Conservation (phyloP, 1,140 invertebrate species). For the Apocrypta bakeri region DNA sequence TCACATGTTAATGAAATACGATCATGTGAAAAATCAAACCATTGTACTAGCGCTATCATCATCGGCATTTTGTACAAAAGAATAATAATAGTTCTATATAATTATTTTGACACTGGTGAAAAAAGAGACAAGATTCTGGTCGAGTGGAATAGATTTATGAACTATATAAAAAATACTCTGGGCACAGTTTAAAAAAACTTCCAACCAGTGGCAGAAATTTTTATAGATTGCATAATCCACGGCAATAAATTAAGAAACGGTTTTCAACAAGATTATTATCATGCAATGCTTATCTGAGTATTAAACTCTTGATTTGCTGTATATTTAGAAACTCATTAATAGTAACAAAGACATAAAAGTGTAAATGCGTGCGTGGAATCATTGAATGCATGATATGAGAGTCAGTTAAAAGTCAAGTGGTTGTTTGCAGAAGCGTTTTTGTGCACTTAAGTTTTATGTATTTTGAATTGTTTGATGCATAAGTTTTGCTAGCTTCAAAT, state of each 20-base stretch:
- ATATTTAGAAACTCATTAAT: conserved; percentile 19
- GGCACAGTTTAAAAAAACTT: conserved; percentile 48
- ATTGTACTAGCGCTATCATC: conserved; percentile 1
- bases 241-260: conserved; percentile 7
- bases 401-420: not conserved
- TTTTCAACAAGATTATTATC: conserved; percentile 26
- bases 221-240: conserved; percentile 2
- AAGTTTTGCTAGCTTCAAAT: not conserved
- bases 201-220: conserved; percentile 43
- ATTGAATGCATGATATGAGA: conserved; percentile 27
- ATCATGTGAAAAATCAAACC: not conserved
- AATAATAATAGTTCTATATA: conserved; percentile 4
- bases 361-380: conserved; percentile 15
- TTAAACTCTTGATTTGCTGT: conserved; percentile 27
- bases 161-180: conserved; percentile 45
- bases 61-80: not conserved
- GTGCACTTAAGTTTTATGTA: not conserved
- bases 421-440: not conserved
- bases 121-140: not conserved
- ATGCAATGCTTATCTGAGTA: conserved; percentile 10
- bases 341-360: not conserved
- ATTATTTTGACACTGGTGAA: conserved; percentile 26
- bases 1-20: not conserved
- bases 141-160: conserved; percentile 21
- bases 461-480: not conserved